Base-by-base conservation (phyloP, 2,797 vertebrate genomes). In the Lagocephalus sceleratus region DNA sequence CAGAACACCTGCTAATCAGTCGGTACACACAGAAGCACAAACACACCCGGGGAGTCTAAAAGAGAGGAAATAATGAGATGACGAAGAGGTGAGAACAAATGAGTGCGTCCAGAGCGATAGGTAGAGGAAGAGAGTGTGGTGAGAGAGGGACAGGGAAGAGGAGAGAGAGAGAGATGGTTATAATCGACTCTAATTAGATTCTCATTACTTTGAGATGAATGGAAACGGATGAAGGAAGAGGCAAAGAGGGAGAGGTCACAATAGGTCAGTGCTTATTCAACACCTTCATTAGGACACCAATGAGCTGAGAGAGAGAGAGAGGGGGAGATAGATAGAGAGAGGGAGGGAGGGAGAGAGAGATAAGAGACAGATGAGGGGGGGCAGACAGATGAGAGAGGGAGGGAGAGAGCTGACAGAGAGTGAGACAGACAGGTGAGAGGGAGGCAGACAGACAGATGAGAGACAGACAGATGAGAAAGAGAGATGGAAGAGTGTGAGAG, bases 161-260 rank as follows among this genome's bases (percentile, higher is more conserved):
- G 47, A 26, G 55, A 54, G 68, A 57, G 58, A 62, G 64, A 68
- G 72, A 73, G 76, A 68, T 79, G 74, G 73, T 82, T 84, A 79
- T 85, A 86, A 86, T 82, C 85, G 85, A 72, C 74, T 68, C 76
- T 85, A 85, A 87, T 88, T 84, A 85, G 83, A 85, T 85, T 87
- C 76, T 84, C 78, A 83, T 85, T 85, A 87, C 84, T 60, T 68
- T 73, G 64, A 75, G 76, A 87, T 85, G 78, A 85, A 87, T 84
- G 74, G 78, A 83, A 82, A 76, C 5, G 53, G 68, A 85, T 69
- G 73, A 83, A 78, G 76, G 75, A 74, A 74, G 73, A 70, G 76
- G 73, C 67, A 56, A 73, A 75, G 71, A 80, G 68, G 55, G 61
- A 79, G 82, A 73, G 82, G 83, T 86, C 79, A 71, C 65, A 42